These are phyloP conservation scores for Lithobates pipiens DNA, from an alignment of 2,797 vertebrate genomes.

Conservation along the genomic window DNA sequence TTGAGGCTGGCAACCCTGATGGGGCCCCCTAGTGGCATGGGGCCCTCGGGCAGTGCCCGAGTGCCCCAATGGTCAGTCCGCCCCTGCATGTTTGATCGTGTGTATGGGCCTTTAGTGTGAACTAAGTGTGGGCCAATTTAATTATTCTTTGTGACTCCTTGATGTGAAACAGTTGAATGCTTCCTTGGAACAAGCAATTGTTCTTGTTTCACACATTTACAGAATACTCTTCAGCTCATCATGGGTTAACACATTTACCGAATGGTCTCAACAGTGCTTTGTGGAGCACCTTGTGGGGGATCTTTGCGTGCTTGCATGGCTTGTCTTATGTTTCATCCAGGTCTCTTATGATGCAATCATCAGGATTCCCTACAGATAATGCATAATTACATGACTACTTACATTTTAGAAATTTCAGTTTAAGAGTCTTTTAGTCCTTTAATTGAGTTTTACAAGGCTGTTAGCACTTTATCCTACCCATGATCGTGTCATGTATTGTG, in stretches of 20 bases:
- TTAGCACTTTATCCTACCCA: background rate
- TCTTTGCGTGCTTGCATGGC: slow-evolving; percentile 17
- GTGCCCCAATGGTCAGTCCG: no score
- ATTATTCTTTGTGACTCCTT: no score
- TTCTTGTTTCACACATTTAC: background rate
- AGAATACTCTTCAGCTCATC: background rate
- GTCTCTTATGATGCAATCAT: slow-evolving; percentile 25
- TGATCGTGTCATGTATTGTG: background rate
- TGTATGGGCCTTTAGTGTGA: no score
- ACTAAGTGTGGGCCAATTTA: no score
- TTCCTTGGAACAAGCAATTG: background rate
- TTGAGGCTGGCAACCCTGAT: no score
- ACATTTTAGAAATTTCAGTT: background rate
- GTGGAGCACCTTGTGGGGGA: background rate
- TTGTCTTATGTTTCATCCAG: slow-evolving; percentile 16
- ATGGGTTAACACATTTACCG: background rate
- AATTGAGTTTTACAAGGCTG: background rate
- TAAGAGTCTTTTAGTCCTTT: background rate
- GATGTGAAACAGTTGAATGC: background rate
- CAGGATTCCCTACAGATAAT: slow-evolving; percentile 2
- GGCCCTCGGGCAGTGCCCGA: no score
- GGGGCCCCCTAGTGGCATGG: no score
- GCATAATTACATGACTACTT: background rate
- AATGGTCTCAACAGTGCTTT: background rate
- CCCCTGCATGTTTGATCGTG: no score